phyloP scores from a whole-genome alignment of 2,113 vertebrate genomes.

The Pseudorasbora parva region DNA sequence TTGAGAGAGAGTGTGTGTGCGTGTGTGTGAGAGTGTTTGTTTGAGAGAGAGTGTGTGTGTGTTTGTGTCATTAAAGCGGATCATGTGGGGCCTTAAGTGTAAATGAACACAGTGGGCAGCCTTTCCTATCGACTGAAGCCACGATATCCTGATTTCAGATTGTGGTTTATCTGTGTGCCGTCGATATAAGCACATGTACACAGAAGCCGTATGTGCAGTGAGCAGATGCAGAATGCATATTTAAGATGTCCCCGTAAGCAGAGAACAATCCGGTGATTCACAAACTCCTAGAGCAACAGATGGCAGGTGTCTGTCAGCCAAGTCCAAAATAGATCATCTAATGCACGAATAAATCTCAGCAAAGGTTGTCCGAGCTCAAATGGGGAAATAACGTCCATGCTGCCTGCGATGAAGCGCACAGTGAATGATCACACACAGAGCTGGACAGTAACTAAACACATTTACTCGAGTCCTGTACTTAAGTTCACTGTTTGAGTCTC shows the following conservation, averaged over 20 bases:
- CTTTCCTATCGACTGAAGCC: too few species aligned
- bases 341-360: slow-evolving; percentile 39
- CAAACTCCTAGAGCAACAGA: slow-evolving; percentile 53
- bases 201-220: background rate
- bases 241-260: background rate
- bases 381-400: background rate
- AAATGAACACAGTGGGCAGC: too few species aligned
- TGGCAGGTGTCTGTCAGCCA: slow-evolving; percentile 43
- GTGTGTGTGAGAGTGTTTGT: too few species aligned
- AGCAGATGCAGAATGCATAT: slow-evolving; percentile 36
- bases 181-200: background rate
- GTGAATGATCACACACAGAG: background rate
- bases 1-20: too few species aligned
- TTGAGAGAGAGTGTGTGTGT: too few species aligned
- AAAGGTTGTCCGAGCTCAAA: slow-evolving; percentile 24
- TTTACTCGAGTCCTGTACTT: too few species aligned
- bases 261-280: slow-evolving; percentile 46
- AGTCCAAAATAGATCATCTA: slow-evolving; percentile 53
- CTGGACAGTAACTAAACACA: too few species aligned
- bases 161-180: background rate
- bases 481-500: too few species aligned
- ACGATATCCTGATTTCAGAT: too few species aligned
- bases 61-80: too few species aligned
- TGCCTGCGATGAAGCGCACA: background rate
- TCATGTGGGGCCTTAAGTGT: too few species aligned